phyloP scores from a whole-genome alignment of 2,888 invertebrate species.

The Eupeodes latifasciatus region DNA sequence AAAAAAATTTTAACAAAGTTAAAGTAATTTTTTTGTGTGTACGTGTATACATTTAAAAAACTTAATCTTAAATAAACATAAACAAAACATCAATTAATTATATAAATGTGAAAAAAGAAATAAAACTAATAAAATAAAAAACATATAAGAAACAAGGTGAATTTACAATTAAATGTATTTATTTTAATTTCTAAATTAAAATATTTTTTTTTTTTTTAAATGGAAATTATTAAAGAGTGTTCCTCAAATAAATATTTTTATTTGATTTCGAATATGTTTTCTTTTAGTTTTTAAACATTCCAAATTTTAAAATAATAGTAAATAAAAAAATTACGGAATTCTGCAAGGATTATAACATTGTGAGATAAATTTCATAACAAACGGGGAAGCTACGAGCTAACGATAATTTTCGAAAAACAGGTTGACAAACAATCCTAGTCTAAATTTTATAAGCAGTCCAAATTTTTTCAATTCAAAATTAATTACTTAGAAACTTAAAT shows the following conservation, averaged over 20 bases:
- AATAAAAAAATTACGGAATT: no score
- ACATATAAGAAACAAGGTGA: constrained; percentile 22
- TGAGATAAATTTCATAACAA: no score
- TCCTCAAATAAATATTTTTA: neutral
- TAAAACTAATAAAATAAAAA: neutral
- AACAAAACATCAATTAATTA: constrained; percentile 11
- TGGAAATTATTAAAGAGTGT: neutral
- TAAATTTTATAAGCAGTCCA: no score
- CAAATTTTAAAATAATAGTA: no score
- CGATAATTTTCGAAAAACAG: no score
- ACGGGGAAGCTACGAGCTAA: no score
- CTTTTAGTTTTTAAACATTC: neutral
- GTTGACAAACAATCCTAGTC: no score
- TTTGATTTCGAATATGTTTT: neutral
- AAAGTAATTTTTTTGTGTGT: constrained; percentile 30
- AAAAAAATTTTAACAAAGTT: constrained; percentile 8
- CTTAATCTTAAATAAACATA: constrained; percentile 22
- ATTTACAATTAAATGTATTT: constrained; percentile 38
- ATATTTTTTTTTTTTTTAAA: neutral
- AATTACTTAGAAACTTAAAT: no score
- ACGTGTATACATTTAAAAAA: constrained; percentile 55
- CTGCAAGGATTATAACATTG: no score
- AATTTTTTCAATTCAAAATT: no score
- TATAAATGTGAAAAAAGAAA: neutral
- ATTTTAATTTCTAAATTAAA: constrained; percentile 31